These are phyloP conservation scores for Pygmarrhopalites habei DNA, from an alignment of 1,140 invertebrate genomes.

Conservation along the genomic window DNA sequence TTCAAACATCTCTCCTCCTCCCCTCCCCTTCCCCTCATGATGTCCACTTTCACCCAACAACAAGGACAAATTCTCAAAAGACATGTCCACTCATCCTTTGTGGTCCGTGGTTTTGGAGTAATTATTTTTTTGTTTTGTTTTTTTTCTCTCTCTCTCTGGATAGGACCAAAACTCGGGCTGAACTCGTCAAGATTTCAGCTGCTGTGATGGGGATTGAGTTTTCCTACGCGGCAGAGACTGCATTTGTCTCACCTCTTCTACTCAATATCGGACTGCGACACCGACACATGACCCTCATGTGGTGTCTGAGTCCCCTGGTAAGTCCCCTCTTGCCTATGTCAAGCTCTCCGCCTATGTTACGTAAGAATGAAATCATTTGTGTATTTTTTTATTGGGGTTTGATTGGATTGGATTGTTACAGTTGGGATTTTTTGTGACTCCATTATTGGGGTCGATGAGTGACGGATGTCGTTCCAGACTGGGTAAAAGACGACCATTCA, in stretches of 20 bases:
- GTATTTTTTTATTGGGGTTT: not conserved
- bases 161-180: constrained; percentile 62
- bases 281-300: constrained; percentile 87
- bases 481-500: constrained; percentile 83
- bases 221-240: constrained; percentile 93
- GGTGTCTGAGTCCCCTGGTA: constrained; percentile 79
- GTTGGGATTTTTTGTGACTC: constrained; percentile 86
- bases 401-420: constrained; percentile 3
- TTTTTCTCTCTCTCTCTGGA: too few relatives aligned
- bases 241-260: constrained; percentile 90
- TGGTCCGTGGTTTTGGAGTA: too few relatives aligned
- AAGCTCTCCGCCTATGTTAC: too few relatives aligned
- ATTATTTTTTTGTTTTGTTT: too few relatives aligned
- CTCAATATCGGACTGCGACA: constrained; percentile 86
- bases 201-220: constrained; percentile 94
- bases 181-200: constrained; percentile 79
- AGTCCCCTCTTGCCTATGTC: constrained; percentile 9
- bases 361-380: too few relatives aligned
- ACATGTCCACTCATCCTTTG: too few relatives aligned
- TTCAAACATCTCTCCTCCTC: too few relatives aligned
- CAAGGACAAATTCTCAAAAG: too few relatives aligned
- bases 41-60: too few relatives aligned
- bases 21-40: too few relatives aligned
- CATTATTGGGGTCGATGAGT: constrained; percentile 81
- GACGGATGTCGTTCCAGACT: constrained; percentile 73